phyloP scores from a whole-genome alignment of 2,888 invertebrate species.

The Caenorhabditis macrosperma region DNA sequence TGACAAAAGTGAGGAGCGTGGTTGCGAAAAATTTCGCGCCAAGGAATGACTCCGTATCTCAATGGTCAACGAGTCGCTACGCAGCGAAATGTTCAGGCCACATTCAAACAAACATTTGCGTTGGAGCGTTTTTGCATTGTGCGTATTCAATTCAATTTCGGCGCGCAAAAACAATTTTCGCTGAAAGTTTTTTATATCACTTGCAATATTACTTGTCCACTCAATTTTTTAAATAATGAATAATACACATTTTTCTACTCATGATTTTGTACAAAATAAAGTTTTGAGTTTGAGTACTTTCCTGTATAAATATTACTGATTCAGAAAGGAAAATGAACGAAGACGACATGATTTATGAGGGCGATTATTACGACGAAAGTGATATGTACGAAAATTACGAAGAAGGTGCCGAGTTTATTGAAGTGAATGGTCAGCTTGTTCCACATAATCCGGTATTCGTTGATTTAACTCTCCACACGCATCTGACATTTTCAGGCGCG shows the following conservation, averaged over 20 bases:
- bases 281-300: neutral
- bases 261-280: too few relatives aligned
- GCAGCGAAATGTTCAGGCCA: constrained; percentile 24
- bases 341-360: constrained; percentile 38
- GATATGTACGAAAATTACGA: constrained; percentile 46
- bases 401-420: constrained; percentile 41
- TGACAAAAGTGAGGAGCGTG: constrained; percentile 57
- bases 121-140: constrained; percentile 31
- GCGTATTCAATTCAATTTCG: neutral
- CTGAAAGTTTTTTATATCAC: too few relatives aligned
- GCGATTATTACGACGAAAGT: constrained; percentile 53
- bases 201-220: too few relatives aligned
- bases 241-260: too few relatives aligned
- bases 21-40: constrained; percentile 33
- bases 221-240: too few relatives aligned
- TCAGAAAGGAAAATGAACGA: constrained; percentile 32
- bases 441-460: constrained; percentile 26
- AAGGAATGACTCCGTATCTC: constrained; percentile 55
- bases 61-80: constrained; percentile 47
- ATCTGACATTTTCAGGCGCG: constrained; percentile 21
- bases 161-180: constrained; percentile 34
- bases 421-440: constrained; percentile 47
- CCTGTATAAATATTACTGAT: too few relatives aligned
- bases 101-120: constrained; percentile 35
- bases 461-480: too few relatives aligned